Percentiles rank a stretch among this genome's conserved stretches.
phyloP scores from a whole-genome alignment of 1,140 invertebrate species.

The Camponotus pennsylvanicus region DNA sequence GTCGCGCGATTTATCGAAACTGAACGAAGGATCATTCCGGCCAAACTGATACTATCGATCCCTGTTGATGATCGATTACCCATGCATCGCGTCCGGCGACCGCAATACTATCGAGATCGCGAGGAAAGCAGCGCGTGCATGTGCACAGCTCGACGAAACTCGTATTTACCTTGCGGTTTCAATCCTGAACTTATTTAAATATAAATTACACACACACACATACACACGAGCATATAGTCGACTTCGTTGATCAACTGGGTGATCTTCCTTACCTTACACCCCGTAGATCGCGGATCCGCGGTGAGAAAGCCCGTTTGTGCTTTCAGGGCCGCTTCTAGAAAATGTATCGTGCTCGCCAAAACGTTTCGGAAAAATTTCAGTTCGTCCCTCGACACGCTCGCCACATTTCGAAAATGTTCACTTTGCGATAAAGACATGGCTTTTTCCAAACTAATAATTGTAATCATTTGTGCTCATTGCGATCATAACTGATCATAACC shows the following conservation, averaged over 20 bases:
- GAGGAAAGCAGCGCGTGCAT: constrained; percentile 64
- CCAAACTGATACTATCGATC: constrained; percentile 48
- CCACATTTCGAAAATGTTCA: not conserved
- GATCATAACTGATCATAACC: not conserved
- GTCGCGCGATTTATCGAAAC: constrained; percentile 30
- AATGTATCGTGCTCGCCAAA: not conserved
- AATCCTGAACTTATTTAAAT: constrained; percentile 83
- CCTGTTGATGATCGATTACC: constrained; percentile 67
- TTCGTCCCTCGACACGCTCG: not conserved
- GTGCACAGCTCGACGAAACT: constrained; percentile 63
- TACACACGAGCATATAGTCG: constrained; percentile 69
- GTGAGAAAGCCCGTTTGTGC: constrained; percentile 53
- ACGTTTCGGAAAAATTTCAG: not conserved
- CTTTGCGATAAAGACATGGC: not conserved
- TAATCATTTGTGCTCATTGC: not conserved
- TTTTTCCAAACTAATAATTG: not conserved
- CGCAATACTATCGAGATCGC: constrained; percentile 77
- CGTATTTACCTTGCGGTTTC: constrained; percentile 84
- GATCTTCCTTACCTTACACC: constrained; percentile 56
- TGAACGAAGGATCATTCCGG: not conserved
- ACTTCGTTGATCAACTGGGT: constrained; percentile 62
- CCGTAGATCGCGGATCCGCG: constrained; percentile 42
- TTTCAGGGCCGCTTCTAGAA: constrained; percentile 8
- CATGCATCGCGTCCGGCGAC: constrained; percentile 68
- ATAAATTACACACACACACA: constrained; percentile 82